These are phyloP conservation scores for Tinamus major DNA, from an alignment of 2,797 vertebrate species.

Conservation along the genomic window DNA sequence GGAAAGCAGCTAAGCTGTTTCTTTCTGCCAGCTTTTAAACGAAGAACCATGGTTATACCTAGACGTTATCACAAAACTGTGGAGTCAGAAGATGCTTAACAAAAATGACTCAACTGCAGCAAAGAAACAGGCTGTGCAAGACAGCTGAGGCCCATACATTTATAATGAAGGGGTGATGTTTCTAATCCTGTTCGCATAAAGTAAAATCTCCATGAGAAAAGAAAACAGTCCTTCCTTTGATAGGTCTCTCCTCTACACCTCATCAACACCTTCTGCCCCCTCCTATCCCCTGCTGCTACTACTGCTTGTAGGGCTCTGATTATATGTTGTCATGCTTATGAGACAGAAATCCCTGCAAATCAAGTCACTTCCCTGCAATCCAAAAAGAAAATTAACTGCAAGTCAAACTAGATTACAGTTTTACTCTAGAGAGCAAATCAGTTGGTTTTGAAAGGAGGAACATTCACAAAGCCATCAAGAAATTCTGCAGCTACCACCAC, in stretches of 20 bases:
- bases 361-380: neutral
- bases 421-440: neutral
- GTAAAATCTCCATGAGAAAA: neutral
- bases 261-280: neutral
- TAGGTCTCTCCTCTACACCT: neutral
- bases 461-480: neutral
- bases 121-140: neutral
- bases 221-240: neutral
- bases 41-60: neutral
- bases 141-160: accelerated
- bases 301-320: accelerated
- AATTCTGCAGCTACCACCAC: neutral
- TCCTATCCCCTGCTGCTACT: neutral
- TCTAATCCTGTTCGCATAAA: neutral
- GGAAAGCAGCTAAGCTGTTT: neutral
- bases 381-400: neutral
- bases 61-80: neutral
- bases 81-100: neutral
- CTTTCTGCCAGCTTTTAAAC: neutral
- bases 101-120: neutral
- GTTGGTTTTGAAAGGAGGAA: neutral
- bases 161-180: neutral
- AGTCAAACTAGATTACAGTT: neutral
- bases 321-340: neutral
- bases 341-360: neutral